Base-by-base conservation (phyloP, 2,888 invertebrate genomes). In the Hirtodrosophila trivittata region DNA sequence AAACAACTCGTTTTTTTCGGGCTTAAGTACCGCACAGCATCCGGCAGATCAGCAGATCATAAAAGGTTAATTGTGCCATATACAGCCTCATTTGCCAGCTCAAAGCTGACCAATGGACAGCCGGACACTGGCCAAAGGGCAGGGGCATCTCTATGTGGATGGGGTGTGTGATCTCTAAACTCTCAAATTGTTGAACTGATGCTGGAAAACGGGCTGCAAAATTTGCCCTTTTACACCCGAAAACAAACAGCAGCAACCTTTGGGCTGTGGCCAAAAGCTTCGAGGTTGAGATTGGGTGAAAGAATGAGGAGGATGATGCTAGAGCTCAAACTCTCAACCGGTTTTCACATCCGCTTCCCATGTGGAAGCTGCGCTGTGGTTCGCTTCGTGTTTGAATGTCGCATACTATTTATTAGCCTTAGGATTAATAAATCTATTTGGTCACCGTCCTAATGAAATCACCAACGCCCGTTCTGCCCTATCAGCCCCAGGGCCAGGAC, bases 341-440 rank as follows among this genome's bases (percentile, higher is more conserved):
- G 66, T 66, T 62, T n/a, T 32, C 35, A 33, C 57, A 47, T 56
- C 16, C 50, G 42, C 13, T 25, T 51, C 45, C 35, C 42, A 42
- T 49, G 12, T 30, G 43, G 59, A 63, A 47, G 49, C 65, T 64
- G 57, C n/a, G 33, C 52, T 81, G 70, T 56, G 72, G 75, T 75
- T 66, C 60, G 63, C 69, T 77, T 63, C 35, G 52, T 60, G 59
- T 33, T 70, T 52, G 67, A 76, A 76, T 82, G 85, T 82, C 87
- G 81, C 86, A 81, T 83, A 86, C 86, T 89, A 89, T 89, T 89
- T 87, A 89, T 89, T 89, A 89, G 88, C 88, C 81, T 75, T 68
- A 88, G 88, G 88, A 89, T 89, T 89, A 89, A 89, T 89, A 88
- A 89, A 89, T 89, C 89, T 89, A 89, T 89, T 89, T 89, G 89